Conservation (phyloP, 2,888 invertebrate species). For the Limnephilus lunatus region DNA sequence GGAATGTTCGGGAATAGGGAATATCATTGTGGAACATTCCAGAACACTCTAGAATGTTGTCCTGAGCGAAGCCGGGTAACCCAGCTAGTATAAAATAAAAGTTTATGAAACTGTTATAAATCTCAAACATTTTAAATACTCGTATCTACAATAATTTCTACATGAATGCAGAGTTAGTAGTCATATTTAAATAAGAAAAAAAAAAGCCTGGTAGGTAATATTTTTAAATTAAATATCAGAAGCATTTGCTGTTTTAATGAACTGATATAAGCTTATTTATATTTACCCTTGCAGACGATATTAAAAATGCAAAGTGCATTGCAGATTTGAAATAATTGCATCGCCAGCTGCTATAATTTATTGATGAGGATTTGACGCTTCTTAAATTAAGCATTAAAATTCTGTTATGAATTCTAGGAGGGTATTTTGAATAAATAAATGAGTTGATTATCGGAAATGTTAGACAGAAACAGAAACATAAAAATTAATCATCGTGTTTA, state of each 20-base stretch:
- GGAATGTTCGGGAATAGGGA: too few relatives aligned
- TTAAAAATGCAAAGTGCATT: neutral
- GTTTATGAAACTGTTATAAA: too few relatives aligned
- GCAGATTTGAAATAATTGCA: neutral
- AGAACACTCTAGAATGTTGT: too few relatives aligned
- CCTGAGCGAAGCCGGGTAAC: too few relatives aligned
- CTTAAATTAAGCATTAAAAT: neutral
- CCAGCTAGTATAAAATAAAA: too few relatives aligned
- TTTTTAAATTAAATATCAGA: neutral
- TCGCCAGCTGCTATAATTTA: neutral
- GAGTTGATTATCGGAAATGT: neutral
- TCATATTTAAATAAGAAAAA: too few relatives aligned
- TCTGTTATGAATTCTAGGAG: neutral
- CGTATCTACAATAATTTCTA: too few relatives aligned
- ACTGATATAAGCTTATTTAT: neutral
- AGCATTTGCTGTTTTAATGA: neutral
- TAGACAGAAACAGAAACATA: neutral
- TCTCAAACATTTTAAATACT: neutral
- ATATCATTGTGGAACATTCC: too few relatives aligned
- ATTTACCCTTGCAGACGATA: neutral
- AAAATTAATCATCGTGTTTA: neutral
- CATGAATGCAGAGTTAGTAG: too few relatives aligned
- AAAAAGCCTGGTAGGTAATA: too few relatives aligned
- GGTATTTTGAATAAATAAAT: neutral
- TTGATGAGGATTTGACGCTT: neutral